phyloP scores from a whole-genome alignment of 1,140 invertebrate species.

The Neodiprion pinetum region DNA sequence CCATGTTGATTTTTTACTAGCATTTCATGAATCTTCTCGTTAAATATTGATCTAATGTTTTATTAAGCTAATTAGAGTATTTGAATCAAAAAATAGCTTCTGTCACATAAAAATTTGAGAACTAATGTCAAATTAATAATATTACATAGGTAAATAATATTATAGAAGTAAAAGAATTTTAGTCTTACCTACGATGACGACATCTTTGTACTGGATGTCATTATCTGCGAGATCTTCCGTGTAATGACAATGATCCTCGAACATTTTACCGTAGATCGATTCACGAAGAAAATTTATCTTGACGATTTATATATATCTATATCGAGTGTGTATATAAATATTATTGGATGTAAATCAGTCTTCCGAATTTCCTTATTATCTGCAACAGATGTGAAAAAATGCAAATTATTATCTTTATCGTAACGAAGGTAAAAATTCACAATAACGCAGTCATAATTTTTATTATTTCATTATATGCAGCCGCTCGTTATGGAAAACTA shows the following conservation, averaged over 20 bases:
- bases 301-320: background rate
- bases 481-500: too few relatives aligned
- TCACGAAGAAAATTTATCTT: background rate
- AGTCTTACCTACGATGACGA: conserved; percentile 68
- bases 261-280: background rate
- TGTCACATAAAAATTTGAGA: too few relatives aligned
- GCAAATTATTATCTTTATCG: too few relatives aligned
- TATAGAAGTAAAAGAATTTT: background rate
- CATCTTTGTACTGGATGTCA: conserved; percentile 64
- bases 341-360: background rate
- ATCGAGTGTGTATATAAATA: background rate
- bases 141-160: background rate
- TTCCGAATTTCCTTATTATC: background rate
- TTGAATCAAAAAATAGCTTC: too few relatives aligned
- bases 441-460: too few relatives aligned
- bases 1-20: too few relatives aligned
- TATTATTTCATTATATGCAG: too few relatives aligned
- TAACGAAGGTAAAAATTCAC: too few relatives aligned
- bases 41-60: too few relatives aligned
- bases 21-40: too few relatives aligned
- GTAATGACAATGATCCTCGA: background rate
- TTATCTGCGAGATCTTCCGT: background rate
- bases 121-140: background rate
- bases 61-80: too few relatives aligned
- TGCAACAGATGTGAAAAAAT: background rate